phyloP scores from a whole-genome alignment of 1,140 invertebrate species.

The Diorhabda carinulata region DNA sequence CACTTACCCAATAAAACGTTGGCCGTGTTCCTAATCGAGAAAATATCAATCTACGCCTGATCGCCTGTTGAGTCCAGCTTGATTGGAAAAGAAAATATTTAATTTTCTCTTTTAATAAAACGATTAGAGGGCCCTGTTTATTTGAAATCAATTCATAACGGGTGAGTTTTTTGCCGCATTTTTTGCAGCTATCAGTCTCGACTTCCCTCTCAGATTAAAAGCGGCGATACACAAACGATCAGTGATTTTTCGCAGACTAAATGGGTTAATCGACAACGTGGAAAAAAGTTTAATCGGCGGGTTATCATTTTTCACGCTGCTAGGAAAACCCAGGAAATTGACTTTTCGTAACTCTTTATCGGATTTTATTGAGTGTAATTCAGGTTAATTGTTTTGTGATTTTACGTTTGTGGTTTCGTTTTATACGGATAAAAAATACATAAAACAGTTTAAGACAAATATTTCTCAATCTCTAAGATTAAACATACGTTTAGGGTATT shows the following conservation, averaged over 20 bases:
- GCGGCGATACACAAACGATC: slow-evolving; percentile 16
- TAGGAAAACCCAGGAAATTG: not conserved
- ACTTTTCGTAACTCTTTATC: slow-evolving; percentile 2
- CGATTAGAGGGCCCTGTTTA: slow-evolving; percentile 33
- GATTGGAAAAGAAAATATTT: slow-evolving; percentile 28
- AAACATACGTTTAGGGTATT: too few species aligned
- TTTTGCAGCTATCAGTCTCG: slow-evolving; percentile 21
- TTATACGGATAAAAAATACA: too few species aligned
- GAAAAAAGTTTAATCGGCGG: slow-evolving; percentile 6
- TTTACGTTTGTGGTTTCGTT: not conserved
- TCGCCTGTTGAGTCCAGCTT: slow-evolving; percentile 13
- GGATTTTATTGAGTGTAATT: slow-evolving; percentile 1
- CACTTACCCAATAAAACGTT: not conserved
- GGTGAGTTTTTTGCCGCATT: slow-evolving; percentile 26
- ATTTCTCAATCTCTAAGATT: too few species aligned
- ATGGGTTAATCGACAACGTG: slow-evolving; percentile 12
- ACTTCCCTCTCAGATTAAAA: slow-evolving; percentile 21
- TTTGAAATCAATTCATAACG: slow-evolving; percentile 31
- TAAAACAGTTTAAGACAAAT: too few species aligned
- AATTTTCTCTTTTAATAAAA: slow-evolving; percentile 31
- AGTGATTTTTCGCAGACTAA: slow-evolving; percentile 16
- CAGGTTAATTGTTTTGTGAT: not conserved
- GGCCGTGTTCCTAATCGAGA: not conserved
- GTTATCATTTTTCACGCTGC: not conserved
- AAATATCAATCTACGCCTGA: not conserved